Conservation (phyloP, 2,888 invertebrate species). For the Cryptus viduatorius region DNA sequence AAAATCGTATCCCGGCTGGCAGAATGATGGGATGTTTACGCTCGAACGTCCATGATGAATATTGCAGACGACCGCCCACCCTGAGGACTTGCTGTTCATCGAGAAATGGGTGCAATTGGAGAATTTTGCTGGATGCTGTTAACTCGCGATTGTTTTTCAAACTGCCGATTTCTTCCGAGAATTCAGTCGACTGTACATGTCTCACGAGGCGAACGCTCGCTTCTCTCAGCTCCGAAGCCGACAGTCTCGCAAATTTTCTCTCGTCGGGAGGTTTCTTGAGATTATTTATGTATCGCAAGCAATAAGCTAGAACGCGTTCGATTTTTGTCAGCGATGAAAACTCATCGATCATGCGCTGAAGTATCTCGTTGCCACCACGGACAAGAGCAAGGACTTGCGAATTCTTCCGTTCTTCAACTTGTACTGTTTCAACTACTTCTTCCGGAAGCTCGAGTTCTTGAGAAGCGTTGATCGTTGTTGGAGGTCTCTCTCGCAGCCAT, state of each 20-base stretch:
- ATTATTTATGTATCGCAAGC: slow-evolving; percentile 50
- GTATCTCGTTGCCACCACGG: background rate
- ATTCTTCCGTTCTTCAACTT: background rate
- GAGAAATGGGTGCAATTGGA: too few relatives aligned
- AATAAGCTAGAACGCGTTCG: slow-evolving; percentile 44
- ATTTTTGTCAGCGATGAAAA: slow-evolving; percentile 20
- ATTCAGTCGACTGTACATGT: too few relatives aligned
- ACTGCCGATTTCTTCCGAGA: too few relatives aligned
- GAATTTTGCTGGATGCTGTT: too few relatives aligned
- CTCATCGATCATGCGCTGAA: background rate
- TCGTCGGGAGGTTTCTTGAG: background rate
- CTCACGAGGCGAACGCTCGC: too few relatives aligned
- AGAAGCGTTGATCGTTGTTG: background rate
- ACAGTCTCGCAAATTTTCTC: background rate
- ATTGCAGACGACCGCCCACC: too few relatives aligned
- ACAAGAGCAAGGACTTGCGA: background rate
- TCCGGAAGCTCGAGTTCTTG: background rate
- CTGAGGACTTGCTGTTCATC: too few relatives aligned
- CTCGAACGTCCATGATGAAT: too few relatives aligned
- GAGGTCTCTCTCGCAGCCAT: background rate
- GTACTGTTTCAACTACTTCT: background rate
- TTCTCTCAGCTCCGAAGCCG: background rate
- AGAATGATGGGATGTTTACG: too few relatives aligned
- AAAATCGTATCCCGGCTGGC: too few relatives aligned
- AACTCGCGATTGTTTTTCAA: too few relatives aligned